These are phyloP conservation scores for Vireo altiloquus DNA, from an alignment of 2,113 vertebrate species.

Conservation along the genomic window DNA sequence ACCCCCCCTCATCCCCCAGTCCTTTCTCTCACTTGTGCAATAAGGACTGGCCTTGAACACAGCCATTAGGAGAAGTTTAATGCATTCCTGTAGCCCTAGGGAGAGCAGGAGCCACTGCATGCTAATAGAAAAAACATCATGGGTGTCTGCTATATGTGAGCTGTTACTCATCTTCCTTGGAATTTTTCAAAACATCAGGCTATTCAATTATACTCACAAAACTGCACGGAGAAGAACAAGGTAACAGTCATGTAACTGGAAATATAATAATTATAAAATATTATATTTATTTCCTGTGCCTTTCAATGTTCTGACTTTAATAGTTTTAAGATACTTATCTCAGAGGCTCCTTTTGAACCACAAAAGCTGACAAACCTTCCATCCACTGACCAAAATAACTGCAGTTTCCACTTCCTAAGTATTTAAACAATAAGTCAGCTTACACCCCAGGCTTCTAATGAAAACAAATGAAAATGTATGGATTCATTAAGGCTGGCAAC, in stretches of 20 bases:
- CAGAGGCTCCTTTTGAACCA: neutral
- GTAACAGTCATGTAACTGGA: neutral
- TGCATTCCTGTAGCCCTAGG: neutral
- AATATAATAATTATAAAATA: neutral
- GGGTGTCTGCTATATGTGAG: neutral
- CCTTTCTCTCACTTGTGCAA: neutral
- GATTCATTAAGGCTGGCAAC: neutral
- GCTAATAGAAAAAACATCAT: neutral
- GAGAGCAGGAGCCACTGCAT: neutral
- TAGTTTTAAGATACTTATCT: neutral
- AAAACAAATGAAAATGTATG: neutral
- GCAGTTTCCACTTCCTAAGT: neutral
- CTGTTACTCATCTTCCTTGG: neutral
- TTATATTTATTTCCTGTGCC: neutral
- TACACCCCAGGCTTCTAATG: neutral
- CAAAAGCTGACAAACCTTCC: neutral
- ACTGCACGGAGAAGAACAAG: neutral
- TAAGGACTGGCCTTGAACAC: neutral
- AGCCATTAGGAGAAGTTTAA: neutral
- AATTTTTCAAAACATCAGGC: neutral
- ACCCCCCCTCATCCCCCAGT: fast-evolving
- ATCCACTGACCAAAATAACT: neutral
- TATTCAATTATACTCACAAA: neutral
- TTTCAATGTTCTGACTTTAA: neutral
- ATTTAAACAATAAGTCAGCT: neutral